Conservation (phyloP, 2,888 invertebrate species). For the Protula sp. region DNA sequence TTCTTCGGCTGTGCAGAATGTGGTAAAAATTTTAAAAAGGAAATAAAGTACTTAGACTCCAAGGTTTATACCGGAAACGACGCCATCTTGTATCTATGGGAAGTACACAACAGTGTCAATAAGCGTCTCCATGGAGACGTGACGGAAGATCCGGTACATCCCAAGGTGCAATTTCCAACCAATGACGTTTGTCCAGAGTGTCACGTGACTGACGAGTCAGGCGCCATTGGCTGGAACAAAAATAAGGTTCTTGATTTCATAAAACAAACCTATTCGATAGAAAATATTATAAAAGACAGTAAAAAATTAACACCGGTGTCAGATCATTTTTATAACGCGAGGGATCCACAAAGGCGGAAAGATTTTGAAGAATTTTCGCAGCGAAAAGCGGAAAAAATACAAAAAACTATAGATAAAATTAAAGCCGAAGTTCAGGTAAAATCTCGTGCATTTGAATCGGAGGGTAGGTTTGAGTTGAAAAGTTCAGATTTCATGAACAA, state of each 20-base stretch:
- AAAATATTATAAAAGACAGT: neutral
- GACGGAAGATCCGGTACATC: conserved; percentile 81
- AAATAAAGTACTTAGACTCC: conserved; percentile 60
- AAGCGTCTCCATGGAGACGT: conserved; percentile 76
- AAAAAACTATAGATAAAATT: too few species aligned
- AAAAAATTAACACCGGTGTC: neutral
- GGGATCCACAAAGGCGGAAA: neutral
- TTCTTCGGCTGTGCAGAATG: conserved; percentile 94
- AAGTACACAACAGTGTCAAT: conserved; percentile 84
- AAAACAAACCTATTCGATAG: neutral
- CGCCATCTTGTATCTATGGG: conserved; percentile 85
- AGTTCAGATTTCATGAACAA: neutral
- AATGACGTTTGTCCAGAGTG: conserved; percentile 61
- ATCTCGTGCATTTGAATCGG: neutral
- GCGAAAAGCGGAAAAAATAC: neutral
- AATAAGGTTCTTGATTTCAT: neutral
- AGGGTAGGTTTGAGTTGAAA: neutral
- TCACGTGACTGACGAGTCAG: neutral
- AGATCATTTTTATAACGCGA: neutral
- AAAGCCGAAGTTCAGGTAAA: too few species aligned
- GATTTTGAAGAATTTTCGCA: neutral
- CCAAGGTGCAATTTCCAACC: conserved; percentile 83
- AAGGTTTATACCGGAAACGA: conserved; percentile 66
- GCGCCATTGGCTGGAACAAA: neutral
- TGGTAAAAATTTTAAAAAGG: conserved; percentile 78